Evolutionary conservation across 2,113 vertebrate species (phyloP).

Genomic region (Clupea harengus): DNA sequence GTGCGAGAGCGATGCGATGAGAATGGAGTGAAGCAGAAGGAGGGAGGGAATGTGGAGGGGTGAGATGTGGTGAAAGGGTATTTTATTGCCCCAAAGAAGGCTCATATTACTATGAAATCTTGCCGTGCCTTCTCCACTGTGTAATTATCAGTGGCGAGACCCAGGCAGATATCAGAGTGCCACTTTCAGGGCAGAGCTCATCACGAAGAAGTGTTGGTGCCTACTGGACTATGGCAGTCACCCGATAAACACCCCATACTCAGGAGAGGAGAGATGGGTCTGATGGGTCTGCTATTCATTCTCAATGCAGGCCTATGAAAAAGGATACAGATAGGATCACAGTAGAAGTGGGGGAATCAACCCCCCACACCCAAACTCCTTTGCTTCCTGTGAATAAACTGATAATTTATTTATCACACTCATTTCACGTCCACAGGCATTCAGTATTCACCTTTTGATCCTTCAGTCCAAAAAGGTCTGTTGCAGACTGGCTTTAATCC

Average conservation of each 20-base stretch:
- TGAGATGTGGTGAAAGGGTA: neutral
- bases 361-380: neutral
- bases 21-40: neutral
- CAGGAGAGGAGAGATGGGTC: neutral
- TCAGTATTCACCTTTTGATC: neutral
- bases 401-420: neutral
- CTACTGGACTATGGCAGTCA: neutral
- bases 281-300: neutral
- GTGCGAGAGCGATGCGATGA: neutral
- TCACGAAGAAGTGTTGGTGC: neutral
- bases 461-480: neutral
- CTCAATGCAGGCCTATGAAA: neutral
- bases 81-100: neutral
- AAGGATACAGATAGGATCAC: neutral
- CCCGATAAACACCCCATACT: neutral
- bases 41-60: neutral
- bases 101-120: neutral
- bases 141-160: neutral
- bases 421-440: neutral
- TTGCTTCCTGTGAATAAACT: neutral
- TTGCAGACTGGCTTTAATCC: slow-evolving; percentile 8
- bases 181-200: neutral
- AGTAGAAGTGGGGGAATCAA: neutral
- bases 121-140: neutral
- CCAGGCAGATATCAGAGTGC: neutral